Conservation (phyloP, 1,140 invertebrate species). For the Bombyx mandarina region DNA sequence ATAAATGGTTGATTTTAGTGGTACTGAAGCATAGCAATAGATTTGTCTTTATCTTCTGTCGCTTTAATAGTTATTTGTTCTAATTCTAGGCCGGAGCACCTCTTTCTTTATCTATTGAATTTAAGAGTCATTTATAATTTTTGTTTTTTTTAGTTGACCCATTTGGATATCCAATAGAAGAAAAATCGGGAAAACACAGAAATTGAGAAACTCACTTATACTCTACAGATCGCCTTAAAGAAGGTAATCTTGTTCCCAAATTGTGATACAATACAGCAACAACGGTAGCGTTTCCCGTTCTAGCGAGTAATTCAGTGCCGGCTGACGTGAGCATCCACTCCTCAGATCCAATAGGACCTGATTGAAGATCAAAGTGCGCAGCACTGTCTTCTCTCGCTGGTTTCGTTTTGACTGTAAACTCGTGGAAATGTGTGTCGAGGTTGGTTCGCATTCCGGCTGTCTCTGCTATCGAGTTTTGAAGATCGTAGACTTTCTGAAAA, state of each 20-base stretch:
- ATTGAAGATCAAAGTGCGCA: conserved; percentile 43
- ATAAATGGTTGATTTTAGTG: no score
- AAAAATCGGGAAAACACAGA: background rate
- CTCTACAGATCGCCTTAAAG: conserved; percentile 46
- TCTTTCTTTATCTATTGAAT: no score
- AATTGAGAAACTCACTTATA: conserved; percentile 40
- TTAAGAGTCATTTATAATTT: no score
- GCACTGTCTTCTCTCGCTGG: conserved; percentile 36
- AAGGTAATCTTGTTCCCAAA: conserved; percentile 45
- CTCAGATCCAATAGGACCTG: conserved; percentile 16
- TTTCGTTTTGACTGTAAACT: conserved; percentile 43
- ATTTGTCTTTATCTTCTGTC: no score
- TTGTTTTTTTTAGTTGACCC: no score
- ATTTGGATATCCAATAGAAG: no score
- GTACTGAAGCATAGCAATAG: no score
- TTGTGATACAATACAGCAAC: conserved; percentile 47
- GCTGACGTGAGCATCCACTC: conserved; percentile 50
- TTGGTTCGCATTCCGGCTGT: conserved; percentile 43
- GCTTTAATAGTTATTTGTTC: no score
- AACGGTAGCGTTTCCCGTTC: conserved; percentile 38
- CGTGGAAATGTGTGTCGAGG: conserved; percentile 33
- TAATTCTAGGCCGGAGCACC: no score
- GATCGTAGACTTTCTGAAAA: conserved; percentile 61
- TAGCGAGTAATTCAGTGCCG: conserved; percentile 40
- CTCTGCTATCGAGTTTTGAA: conserved; percentile 48